Evolutionary conservation across 2,113 vertebrate species (phyloP), one percentile per base, ranked within the genome.

Genomic region (Zosterops borbonicus): DNA sequence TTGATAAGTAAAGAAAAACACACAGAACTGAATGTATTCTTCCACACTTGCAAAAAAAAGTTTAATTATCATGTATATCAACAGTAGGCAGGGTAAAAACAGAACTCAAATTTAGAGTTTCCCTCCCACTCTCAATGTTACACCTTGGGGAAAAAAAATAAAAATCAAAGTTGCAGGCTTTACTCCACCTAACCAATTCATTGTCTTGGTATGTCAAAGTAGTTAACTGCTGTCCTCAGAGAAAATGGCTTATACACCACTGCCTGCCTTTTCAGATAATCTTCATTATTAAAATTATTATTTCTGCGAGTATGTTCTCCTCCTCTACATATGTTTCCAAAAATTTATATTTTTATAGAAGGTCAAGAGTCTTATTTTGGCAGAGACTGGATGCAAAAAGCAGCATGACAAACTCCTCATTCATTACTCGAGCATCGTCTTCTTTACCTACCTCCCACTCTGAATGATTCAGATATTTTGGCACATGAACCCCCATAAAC

Each of bases 381-480:
- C 74, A 95, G 62, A 87, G 33, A 58, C 42, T 15, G 35, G 33
- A 18, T 37, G 9, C 46, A 44, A 59, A 88, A 95, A 91, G 78
- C 14, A 77, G 33, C 35, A 47, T 2, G 15, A 68, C 75, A 83
- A 95, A 47, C 49, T 80, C 81, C 87, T 79, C 84, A 82, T 95
- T 94, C 94, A 94, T 80, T 85, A 85, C 64, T 90, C 0, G 0
- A 94, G 58, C 90, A 88, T 92, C 83, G 8, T 87, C 69, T 7
- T 91, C 89, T 87, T 69, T 71, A 87, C 94, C 83, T 90, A 94
- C 86, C 75, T 96, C 95, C 96, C 90, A 94, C 88, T 84, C 84
- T 11, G 88, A 94, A 94, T 97, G 93, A 97, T 87, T 97, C 96
- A 95, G 90, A 44, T 84, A 71, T 92, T 95, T 95, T 97, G 94